Conservation (phyloP, 2,113 vertebrate species). For the Jacana jacana region DNA sequence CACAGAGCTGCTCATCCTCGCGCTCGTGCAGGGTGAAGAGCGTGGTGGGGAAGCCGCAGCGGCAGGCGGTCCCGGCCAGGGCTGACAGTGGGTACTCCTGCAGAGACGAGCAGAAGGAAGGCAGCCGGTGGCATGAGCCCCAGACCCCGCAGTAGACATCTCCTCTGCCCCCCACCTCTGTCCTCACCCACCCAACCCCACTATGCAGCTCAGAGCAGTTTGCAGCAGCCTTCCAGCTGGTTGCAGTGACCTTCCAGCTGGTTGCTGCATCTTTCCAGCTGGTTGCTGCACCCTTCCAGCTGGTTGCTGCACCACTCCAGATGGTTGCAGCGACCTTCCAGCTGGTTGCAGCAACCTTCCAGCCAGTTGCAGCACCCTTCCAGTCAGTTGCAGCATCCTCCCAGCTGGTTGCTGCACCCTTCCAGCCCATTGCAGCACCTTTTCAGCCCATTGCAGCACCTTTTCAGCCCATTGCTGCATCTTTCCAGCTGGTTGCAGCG, state of each 20-base stretch:
- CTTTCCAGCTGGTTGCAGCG: neutral
- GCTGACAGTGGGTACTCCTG: slow-evolving; percentile 91
- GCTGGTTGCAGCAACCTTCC: too few relatives aligned
- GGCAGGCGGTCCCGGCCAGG: slow-evolving; percentile 84
- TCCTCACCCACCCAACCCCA: rapidly evolving
- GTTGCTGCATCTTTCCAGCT: neutral
- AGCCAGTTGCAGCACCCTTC: too few relatives aligned
- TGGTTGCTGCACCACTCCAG: too few relatives aligned
- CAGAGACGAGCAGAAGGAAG: rapidly evolving
- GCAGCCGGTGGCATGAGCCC: neutral
- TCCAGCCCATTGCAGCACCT: too few relatives aligned
- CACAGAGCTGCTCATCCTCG: slow-evolving; percentile 90
- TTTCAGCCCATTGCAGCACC: too few relatives aligned
- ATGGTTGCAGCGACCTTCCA: too few relatives aligned
- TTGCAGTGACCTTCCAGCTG: neutral
- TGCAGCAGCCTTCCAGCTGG: neutral
- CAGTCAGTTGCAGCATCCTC: too few relatives aligned
- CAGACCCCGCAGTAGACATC: rapidly evolving
- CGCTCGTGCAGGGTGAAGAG: slow-evolving; percentile 91
- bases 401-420: too few relatives aligned
- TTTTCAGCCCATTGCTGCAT: too few relatives aligned
- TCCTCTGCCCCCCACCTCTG: rapidly evolving
- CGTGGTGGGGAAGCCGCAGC: slow-evolving; percentile 90
- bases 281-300: neutral
- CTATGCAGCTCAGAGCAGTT: rapidly evolving